Percentiles rank a stretch among this genome's conserved stretches.
phyloP scores from a whole-genome alignment of 2,888 invertebrate species.

The Allygus modestus region DNA sequence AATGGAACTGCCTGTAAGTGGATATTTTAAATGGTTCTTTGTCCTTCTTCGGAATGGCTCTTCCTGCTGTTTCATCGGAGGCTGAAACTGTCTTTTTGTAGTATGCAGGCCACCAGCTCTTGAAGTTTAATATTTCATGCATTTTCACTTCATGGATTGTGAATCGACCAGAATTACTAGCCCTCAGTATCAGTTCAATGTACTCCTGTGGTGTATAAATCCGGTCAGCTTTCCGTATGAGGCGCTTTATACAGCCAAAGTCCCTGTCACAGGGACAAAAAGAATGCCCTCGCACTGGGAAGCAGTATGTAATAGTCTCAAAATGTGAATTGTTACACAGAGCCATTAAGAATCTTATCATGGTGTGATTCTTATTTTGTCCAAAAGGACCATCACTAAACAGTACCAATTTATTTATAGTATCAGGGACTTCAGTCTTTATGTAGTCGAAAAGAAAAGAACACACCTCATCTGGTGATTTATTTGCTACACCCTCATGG shows the following conservation, averaged over 20 bases:
- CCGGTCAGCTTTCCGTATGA: background rate
- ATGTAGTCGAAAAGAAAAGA: conserved; percentile 43
- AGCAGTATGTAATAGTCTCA: background rate
- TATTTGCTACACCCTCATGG: conserved; percentile 66
- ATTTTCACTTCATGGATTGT: conserved; percentile 42
- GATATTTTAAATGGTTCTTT: conserved; percentile 56
- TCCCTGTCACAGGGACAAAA: background rate
- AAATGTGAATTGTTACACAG: background rate
- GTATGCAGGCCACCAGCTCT: conserved; percentile 38
- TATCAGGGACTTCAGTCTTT: conserved; percentile 38
- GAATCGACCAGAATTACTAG: conserved; percentile 26
- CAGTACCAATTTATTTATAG: conserved; percentile 58
- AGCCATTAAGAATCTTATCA: background rate
- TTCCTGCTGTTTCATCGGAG: conserved; percentile 58
- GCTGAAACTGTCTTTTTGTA: conserved; percentile 47
- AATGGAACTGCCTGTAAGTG: conserved; percentile 49
- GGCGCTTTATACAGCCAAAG: background rate
- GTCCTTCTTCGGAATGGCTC: conserved; percentile 57
- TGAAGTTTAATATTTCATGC: conserved; percentile 19
- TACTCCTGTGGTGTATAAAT: background rate
- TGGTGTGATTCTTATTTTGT: background rate
- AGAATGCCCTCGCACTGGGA: background rate
- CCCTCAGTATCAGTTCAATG: background rate
- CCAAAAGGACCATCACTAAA: conserved; percentile 60
- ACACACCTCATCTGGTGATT: conserved; percentile 63